Evolutionary conservation across 1,140 invertebrate genomes (phyloP), one percentile per base, ranked within the genome.

Genomic region (Coptotermes formosanus): DNA sequence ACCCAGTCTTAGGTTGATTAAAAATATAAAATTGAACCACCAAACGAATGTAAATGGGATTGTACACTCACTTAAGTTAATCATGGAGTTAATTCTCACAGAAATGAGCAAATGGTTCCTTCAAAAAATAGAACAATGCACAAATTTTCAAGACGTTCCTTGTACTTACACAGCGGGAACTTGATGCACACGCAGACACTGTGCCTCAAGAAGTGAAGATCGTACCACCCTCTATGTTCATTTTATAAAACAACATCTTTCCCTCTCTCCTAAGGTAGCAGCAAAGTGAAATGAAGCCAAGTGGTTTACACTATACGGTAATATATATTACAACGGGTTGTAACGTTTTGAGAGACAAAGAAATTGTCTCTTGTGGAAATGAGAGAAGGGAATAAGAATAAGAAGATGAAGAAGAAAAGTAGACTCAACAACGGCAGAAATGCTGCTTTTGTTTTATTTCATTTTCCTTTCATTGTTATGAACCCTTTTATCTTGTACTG

Each of bases 321-420:
- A 75, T 75, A 75, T 75, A 75, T 75, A 30, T 75, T 75, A 75
- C 64, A 75, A 30, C 19, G 64, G n/a, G 64, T 75, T 75, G 64
- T 75, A 75, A 75, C 64, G n/a, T 75, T 75, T 75, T 75, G 64
- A 75, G n/a, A 75, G 64, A 75, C 64, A 75, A 75, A 75, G 64
- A 75, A 75, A 75, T 30, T 75, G 64, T 75, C 64, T 75, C 64
- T 75, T 75, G 64, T 75, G 64, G 64, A 75, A 75, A 75, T 75
- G 64, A 75, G 64, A 75, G 64, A 75, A n/a, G 64, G 64, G 64
- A 75, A 75, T 25, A 75, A 75, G n/a, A 30, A 75, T 8, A 75
- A 64, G 14, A 48, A 64, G 59, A 64, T 19, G 14, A 75, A 75
- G 8, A 75, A 14, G n/a, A 7, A 30, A 19, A n/a, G 59, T 23